Evolutionary conservation across 2,113 vertebrate genomes (phyloP).

Genomic region (Anser cygnoides): DNA sequence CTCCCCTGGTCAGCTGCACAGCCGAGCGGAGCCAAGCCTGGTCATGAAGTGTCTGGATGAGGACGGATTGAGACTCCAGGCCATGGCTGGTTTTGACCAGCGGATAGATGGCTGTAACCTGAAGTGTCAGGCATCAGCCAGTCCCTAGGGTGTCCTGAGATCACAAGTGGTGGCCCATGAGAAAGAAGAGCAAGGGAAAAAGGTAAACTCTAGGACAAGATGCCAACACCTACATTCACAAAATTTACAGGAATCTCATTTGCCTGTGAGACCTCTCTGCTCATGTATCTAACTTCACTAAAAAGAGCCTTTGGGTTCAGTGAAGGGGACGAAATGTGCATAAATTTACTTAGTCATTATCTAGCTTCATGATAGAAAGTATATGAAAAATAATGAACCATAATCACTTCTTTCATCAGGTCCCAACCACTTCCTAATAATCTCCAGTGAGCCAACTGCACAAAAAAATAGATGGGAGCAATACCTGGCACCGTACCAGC

Average conservation of each 20-base stretch:
- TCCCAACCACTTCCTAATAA: neutral
- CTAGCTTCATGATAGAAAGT: slow-evolving; percentile 8
- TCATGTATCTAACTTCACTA: neutral
- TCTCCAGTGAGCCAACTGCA: neutral
- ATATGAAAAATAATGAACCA: slow-evolving; percentile 34
- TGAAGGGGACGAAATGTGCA: neutral
- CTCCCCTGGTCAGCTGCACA: neutral
- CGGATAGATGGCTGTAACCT: neutral
- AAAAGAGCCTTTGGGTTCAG: neutral
- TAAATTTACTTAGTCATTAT: slow-evolving; percentile 26
- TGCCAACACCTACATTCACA: neutral
- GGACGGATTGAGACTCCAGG: neutral
- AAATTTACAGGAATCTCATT: neutral
- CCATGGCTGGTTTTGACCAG: neutral
- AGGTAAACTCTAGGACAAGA: neutral
- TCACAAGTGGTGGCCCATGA: neutral
- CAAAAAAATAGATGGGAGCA: neutral
- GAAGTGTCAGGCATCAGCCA: neutral
- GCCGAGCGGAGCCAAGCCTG: neutral
- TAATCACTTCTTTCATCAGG: slow-evolving; percentile 18
- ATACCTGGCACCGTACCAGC: neutral
- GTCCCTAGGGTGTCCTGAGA: neutral
- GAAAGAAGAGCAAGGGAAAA: neutral
- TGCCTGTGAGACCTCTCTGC: neutral
- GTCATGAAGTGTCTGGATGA: fast-evolving